Evolutionary conservation across 2,113 vertebrate genomes (phyloP).

Genomic region (Clupea harengus): DNA sequence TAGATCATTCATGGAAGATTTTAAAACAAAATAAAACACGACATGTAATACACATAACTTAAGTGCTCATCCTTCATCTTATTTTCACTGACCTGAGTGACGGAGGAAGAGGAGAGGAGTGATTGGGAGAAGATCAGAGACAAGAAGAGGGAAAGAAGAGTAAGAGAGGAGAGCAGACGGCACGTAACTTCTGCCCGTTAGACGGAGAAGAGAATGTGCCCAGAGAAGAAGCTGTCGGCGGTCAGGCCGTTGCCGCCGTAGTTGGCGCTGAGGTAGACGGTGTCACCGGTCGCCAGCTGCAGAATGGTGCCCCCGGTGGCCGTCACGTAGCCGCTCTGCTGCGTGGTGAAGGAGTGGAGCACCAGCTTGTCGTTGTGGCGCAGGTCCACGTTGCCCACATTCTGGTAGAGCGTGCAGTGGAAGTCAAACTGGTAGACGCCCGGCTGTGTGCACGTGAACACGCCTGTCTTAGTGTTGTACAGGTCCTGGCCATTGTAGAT

Average conservation of each 20-base stretch:
- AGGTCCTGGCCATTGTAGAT: conserved; percentile 58
- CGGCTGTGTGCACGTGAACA: conserved; percentile 50
- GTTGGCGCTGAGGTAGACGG: conserved; percentile 48
- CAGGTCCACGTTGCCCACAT: conserved; percentile 38
- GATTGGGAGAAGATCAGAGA: neutral
- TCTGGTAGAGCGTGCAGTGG: conserved; percentile 34
- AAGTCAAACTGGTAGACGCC: conserved; percentile 66
- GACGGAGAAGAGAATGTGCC: conserved; percentile 52
- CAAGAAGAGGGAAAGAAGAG: neutral
- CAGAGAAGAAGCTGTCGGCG: conserved; percentile 57
- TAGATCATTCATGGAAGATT: neutral
- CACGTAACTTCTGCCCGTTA: neutral
- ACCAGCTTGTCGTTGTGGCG: conserved; percentile 29
- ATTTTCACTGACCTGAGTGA: neutral
- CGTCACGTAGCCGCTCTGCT: neutral
- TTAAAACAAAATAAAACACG: neutral
- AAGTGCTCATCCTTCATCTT: neutral
- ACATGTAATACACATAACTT: neutral
- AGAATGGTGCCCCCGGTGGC: conserved; percentile 51
- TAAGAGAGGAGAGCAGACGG: neutral
- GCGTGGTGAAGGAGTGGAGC: conserved; percentile 55
- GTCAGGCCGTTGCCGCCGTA: conserved; percentile 15
- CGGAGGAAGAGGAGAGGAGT: neutral
- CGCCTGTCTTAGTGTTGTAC: conserved; percentile 48
- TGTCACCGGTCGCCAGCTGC: conserved; percentile 45